Conservation (phyloP, 2,888 invertebrate species). For the Mycalesis mineus region DNA sequence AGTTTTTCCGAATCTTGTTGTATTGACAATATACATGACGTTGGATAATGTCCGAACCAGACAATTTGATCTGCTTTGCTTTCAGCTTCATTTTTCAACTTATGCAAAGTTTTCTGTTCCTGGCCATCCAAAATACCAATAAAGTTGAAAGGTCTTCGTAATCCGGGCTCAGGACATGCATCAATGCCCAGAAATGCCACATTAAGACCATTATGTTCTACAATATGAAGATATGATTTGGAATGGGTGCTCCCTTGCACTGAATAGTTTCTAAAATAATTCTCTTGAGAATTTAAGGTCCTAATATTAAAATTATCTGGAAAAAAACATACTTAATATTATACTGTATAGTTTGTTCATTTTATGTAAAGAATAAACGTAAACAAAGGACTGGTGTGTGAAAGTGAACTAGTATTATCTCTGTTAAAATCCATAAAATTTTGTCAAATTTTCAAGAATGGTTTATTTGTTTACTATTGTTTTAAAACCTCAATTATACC, state of each 20-base stretch:
- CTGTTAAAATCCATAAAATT: too few relatives aligned
- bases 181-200: slow-evolving; percentile 92
- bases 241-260: slow-evolving; percentile 84
- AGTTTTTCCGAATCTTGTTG: slow-evolving; percentile 66
- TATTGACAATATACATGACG: slow-evolving; percentile 87
- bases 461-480: too few relatives aligned
- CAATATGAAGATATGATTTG: slow-evolving; percentile 84
- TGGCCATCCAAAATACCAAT: slow-evolving; percentile 83
- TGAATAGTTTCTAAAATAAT: slow-evolving; percentile 88
- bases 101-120: slow-evolving; percentile 78
- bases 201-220: slow-evolving; percentile 75
- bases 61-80: slow-evolving; percentile 61
- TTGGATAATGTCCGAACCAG: slow-evolving; percentile 94
- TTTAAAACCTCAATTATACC: too few relatives aligned
- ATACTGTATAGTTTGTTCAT: too few relatives aligned
- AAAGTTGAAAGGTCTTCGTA: slow-evolving; percentile 93
- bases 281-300: slow-evolving; percentile 81
- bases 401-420: too few relatives aligned
- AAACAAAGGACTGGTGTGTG: too few relatives aligned
- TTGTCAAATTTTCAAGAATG: too few relatives aligned
- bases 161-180: slow-evolving; percentile 91
- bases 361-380: too few relatives aligned
- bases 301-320: slow-evolving; percentile 93
- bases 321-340: slow-evolving; percentile 38
- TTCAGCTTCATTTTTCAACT: slow-evolving; percentile 77